These are phyloP conservation scores for Probosciger aterrimus DNA, from an alignment of 2,113 vertebrate genomes.

Conservation along the genomic window DNA sequence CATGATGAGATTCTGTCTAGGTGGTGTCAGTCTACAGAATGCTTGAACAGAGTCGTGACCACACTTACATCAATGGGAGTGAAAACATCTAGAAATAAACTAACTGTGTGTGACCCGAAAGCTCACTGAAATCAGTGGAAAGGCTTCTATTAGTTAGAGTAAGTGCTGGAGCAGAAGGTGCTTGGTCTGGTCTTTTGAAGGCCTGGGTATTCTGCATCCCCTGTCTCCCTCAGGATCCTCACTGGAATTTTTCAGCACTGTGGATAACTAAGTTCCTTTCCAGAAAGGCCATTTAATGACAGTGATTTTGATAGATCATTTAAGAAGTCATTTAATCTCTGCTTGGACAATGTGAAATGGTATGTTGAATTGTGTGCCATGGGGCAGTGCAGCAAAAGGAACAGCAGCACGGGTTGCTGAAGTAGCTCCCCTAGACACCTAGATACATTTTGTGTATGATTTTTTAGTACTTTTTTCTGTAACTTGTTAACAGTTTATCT, in stretches of 20 bases:
- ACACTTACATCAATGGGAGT: background rate
- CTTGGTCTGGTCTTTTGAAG: background rate
- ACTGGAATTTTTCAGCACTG: background rate
- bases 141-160: background rate
- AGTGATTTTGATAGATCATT: background rate
- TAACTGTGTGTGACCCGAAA: background rate
- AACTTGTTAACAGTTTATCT: background rate
- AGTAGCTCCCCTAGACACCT: background rate
- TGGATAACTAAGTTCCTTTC: background rate
- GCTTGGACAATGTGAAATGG: background rate
- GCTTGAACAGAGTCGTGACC: background rate
- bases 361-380: background rate
- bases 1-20: background rate
- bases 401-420: background rate
- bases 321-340: background rate
- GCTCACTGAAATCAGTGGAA: background rate
- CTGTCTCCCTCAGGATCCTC: background rate
- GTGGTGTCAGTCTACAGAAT: background rate
- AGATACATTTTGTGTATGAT: background rate
- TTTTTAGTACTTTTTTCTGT: background rate
- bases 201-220: background rate
- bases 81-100: background rate
- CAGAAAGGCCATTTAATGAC: background rate
- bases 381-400: background rate
- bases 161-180: background rate